These are phyloP conservation scores for Anser brachyrhynchus DNA, from an alignment of 2,113 vertebrate genomes.

Conservation along the genomic window DNA sequence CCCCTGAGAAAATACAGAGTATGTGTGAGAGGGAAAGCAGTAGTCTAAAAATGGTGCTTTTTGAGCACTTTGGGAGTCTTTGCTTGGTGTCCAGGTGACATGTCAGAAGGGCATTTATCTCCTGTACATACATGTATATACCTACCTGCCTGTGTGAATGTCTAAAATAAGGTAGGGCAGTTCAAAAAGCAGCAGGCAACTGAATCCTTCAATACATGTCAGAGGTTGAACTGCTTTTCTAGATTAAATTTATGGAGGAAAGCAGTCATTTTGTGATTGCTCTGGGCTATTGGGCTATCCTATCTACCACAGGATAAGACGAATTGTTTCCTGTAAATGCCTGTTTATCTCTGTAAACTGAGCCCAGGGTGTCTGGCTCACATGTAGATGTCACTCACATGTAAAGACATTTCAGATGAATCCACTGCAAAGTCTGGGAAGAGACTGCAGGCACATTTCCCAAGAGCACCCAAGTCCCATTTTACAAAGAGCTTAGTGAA, in stretches of 20 bases:
- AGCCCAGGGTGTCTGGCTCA: conserved; percentile 45
- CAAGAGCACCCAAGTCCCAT: not conserved
- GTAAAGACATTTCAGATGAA: not conserved
- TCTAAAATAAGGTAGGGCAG: not conserved
- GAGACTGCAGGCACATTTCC: not conserved
- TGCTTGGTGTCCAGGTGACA: not conserved
- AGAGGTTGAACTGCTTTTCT: not conserved
- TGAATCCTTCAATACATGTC: not conserved
- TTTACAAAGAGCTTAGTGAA: not conserved
- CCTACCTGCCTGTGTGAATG: not conserved
- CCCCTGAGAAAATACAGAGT: not conserved
- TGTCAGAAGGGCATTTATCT: not conserved
- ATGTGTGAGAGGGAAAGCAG: not conserved
- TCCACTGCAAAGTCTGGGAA: conserved; percentile 6
- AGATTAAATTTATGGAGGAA: conserved; percentile 18
- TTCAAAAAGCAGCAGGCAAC: not conserved
- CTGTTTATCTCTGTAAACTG: conserved; percentile 49
- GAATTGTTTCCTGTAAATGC: conserved; percentile 60
- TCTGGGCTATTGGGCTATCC: conserved; percentile 11
- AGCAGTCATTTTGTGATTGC: conserved; percentile 21
- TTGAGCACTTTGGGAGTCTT: not conserved
- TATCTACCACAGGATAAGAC: conserved; percentile 39
- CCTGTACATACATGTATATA: not conserved
- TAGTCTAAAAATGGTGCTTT: not conserved
- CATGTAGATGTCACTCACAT: conserved; percentile 45